A percentile compares a stretch with the other conserved stretches of the same genome.
Conservation (phyloP, 2,888 invertebrate genomes). For the Spatulosminthurus flaviceps region DNA sequence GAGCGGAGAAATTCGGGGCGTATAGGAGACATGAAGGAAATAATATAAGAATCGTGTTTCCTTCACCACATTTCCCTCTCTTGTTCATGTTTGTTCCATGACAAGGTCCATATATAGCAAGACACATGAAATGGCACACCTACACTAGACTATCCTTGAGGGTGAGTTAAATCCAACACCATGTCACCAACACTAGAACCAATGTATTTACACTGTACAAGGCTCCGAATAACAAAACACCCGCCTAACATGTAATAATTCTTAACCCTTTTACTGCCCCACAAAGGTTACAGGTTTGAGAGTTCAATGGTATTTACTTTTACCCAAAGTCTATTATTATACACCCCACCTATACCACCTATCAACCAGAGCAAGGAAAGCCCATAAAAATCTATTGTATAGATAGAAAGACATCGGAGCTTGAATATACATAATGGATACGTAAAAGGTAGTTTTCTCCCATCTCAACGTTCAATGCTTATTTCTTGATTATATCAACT, state of each 20-base stretch:
- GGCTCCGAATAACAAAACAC: not conserved
- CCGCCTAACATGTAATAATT: not conserved
- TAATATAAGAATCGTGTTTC: conserved; percentile 12
- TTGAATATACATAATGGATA: no score
- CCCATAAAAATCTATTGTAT: no score
- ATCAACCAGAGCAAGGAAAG: no score
- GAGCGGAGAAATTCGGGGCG: no score
- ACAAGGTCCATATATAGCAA: not conserved
- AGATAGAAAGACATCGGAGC: no score
- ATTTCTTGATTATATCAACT: no score
- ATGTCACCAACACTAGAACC: not conserved
- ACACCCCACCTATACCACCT: no score
- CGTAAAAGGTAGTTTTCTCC: no score
- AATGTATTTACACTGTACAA: no score
- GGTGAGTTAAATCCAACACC: not conserved
- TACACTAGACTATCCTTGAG: not conserved
- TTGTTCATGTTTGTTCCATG: not conserved
- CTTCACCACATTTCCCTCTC: conserved; percentile 5
- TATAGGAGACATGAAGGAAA: not conserved
- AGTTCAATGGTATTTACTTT: not conserved
- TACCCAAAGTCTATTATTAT: not conserved
- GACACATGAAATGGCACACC: not conserved
- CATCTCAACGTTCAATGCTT: no score
- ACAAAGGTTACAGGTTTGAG: not conserved
- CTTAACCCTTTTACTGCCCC: conserved; percentile 10